Conservation (phyloP, 2,113 vertebrate species). For the Sturnira hondurensis region DNA sequence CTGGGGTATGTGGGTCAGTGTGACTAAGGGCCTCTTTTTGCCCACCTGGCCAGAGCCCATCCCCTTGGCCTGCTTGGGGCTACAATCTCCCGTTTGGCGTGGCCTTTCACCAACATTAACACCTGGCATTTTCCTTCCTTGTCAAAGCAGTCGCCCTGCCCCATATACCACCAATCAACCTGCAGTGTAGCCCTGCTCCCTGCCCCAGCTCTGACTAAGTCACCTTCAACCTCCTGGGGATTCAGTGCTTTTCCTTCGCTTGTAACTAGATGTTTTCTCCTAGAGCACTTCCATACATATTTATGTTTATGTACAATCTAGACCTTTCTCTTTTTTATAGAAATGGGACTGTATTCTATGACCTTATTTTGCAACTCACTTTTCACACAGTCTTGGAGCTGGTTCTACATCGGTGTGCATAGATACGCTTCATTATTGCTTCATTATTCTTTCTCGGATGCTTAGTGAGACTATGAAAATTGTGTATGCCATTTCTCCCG, state of each 20-base stretch:
- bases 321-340: background rate
- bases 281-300: background rate
- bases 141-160: background rate
- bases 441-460: background rate
- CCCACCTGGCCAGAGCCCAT: background rate
- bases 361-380: background rate
- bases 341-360: background rate
- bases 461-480: background rate
- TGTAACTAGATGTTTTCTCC: background rate
- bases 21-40: background rate
- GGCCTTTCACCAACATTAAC: background rate
- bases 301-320: background rate
- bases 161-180: background rate
- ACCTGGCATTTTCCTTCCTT: background rate
- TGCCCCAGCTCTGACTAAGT: too few species aligned
- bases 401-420: background rate
- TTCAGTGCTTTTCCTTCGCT: background rate
- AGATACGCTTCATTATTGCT: background rate
- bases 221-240: background rate
- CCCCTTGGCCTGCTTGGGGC: background rate
- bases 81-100: background rate
- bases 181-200: background rate
- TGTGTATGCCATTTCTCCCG: background rate
- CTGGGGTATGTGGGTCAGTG: background rate
- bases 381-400: background rate